These are phyloP conservation scores for Oryctolagus cuniculus DNA, from an alignment of 2,113 vertebrate genomes.

Conservation along the genomic window DNA sequence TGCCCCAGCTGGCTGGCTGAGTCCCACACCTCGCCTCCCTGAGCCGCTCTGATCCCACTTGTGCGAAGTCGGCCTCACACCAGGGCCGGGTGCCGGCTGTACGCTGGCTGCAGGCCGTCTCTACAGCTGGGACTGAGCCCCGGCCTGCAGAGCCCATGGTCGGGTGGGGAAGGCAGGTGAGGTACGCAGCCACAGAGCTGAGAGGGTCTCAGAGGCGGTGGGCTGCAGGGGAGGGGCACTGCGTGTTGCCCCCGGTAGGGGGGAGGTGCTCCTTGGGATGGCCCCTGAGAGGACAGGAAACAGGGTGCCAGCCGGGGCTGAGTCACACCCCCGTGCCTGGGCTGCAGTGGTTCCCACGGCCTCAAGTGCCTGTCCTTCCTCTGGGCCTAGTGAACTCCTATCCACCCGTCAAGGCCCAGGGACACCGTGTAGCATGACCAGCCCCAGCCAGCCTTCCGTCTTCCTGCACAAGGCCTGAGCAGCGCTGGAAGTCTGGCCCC, in stretches of 20 bases:
- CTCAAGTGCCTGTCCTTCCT: not conserved
- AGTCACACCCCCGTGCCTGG: slow-evolving; percentile 12
- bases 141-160: not conserved
- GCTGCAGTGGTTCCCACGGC: not conserved
- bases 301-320: not conserved
- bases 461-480: not conserved
- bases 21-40: not conserved
- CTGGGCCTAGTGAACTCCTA: slow-evolving; percentile 47
- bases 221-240: not conserved
- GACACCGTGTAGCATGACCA: not conserved
- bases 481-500: not conserved
- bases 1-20: not conserved
- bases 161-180: not conserved
- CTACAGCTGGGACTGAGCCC: not conserved
- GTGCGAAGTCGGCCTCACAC: not conserved
- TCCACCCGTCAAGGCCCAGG: slow-evolving; percentile 20
- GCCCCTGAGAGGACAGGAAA: not conserved
- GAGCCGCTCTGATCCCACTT: not conserved
- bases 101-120: not conserved
- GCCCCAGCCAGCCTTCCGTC: not conserved
- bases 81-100: not conserved
- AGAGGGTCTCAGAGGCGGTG: not conserved
- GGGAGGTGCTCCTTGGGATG: not conserved
- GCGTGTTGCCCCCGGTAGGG: not conserved
- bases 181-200: not conserved